Conservation (phyloP, 2,113 vertebrate species). For the Laticauda laticaudata region DNA sequence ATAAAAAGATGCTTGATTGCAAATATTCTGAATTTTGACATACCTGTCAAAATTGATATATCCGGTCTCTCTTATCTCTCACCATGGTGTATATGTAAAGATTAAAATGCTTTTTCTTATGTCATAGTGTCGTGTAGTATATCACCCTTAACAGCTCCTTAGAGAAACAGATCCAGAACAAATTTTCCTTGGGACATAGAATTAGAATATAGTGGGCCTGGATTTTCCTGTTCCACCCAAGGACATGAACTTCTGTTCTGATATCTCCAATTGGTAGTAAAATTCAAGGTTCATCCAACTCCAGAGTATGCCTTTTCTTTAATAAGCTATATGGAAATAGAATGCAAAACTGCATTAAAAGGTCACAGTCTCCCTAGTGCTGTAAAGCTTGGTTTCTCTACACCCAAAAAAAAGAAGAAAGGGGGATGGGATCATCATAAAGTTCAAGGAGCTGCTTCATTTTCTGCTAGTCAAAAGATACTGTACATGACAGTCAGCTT, state of each 20-base stretch:
- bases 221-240: background rate
- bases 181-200: background rate
- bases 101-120: background rate
- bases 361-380: too few relatives aligned
- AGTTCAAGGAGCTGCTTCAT: background rate
- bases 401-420: too few relatives aligned
- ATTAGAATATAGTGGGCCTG: background rate
- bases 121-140: background rate
- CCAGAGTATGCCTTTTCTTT: too few relatives aligned
- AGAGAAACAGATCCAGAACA: background rate
- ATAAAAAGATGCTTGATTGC: background rate
- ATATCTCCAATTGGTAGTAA: background rate
- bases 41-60: background rate
- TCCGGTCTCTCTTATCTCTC: background rate
- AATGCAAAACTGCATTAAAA: too few relatives aligned
- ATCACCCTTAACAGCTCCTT: background rate
- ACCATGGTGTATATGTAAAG: background rate
- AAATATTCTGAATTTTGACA: background rate
- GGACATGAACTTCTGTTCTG: background rate
- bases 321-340: too few relatives aligned
- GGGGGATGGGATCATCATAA: too few relatives aligned
- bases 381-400: too few relatives aligned
- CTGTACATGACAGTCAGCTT: background rate
- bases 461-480: background rate
- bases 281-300: too few relatives aligned